Evolutionary conservation across 2,113 vertebrate species (phyloP).

Genomic region (Leptosomus discolor): DNA sequence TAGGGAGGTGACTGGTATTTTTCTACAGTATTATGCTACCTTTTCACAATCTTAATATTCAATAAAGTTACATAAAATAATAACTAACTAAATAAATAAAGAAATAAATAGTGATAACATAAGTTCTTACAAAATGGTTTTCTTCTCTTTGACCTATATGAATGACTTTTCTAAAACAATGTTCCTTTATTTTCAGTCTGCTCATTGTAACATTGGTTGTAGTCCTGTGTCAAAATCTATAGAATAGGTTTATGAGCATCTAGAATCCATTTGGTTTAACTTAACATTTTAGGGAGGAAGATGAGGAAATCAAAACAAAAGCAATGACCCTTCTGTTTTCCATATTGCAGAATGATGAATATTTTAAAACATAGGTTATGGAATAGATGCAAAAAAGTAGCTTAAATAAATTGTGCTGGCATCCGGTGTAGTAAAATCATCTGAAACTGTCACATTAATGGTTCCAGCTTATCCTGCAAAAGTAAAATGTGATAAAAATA

Average conservation of each 20-base stretch:
- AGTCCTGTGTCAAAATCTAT: not conserved
- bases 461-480: slow-evolving; percentile 15
- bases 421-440: not conserved
- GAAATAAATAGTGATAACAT: not conserved
- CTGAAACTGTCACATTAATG: slow-evolving; percentile 21
- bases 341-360: not conserved
- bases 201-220: not conserved
- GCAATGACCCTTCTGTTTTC: not conserved
- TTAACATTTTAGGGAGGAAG: not conserved
- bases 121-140: not conserved
- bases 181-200: not conserved
- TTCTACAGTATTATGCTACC: not conserved
- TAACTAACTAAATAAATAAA: not conserved
- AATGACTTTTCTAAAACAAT: not conserved
- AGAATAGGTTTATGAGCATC: not conserved
- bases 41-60: not conserved
- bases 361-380: not conserved
- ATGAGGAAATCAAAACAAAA: not conserved
- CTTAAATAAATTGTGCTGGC: slow-evolving; percentile 35
- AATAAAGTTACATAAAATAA: not conserved
- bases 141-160: not conserved
- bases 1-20: not conserved
- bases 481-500: slow-evolving; percentile 34
- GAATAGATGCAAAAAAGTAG: slow-evolving; percentile 30
- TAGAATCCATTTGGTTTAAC: not conserved